Evolutionary conservation across 1,140 invertebrate genomes (phyloP), one percentile per base, ranked within the genome.

Genomic region (Orussus abietinus): DNA sequence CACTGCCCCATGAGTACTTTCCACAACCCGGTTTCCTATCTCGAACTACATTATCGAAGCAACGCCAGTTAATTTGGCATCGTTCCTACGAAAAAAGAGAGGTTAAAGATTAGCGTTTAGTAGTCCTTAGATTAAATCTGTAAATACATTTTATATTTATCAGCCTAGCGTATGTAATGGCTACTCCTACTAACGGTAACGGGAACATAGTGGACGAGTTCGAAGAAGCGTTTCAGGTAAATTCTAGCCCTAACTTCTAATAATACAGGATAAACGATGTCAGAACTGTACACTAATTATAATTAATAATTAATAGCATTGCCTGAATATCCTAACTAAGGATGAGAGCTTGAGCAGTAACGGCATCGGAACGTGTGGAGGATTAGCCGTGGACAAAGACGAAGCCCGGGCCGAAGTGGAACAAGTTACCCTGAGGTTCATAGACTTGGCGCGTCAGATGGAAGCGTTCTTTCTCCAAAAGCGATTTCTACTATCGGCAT

Each of bases 381-480:
- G 64, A n/a, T 53, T 63, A 37, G 71, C 68, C 45, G 83, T 83
- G 43, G 87, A 90, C 55, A 88, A 90, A 64, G 88, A 92, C 59
- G 89, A 92, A 65, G 83, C 88, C 7, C 80, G 83, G 39, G 78
- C 84, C 0, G 89, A 89, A 74, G 89, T 93, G 1, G 92, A 96
- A 53, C 83, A 91, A 71, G 84, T 83, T 11, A 81, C 87, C 25
- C 72, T 87, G 38, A 76, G 85, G 44, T 95, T 96, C 62, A 82
- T 96, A 21, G 92, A 96, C 66, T 74, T 91, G 19, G 92, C 91
- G 1, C 77, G 90, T 18, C 88, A 93, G 72, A 90, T 95, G 82
- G 92, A 97, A 69, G 88, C 88, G 1, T 95, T 92, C 66, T 97
- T 97, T 61, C 66, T 97, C 1, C 91, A 94, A 64, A 94, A 95